Base-by-base conservation (phyloP, 2,113 vertebrate species). In the Oceanites oceanicus region DNA sequence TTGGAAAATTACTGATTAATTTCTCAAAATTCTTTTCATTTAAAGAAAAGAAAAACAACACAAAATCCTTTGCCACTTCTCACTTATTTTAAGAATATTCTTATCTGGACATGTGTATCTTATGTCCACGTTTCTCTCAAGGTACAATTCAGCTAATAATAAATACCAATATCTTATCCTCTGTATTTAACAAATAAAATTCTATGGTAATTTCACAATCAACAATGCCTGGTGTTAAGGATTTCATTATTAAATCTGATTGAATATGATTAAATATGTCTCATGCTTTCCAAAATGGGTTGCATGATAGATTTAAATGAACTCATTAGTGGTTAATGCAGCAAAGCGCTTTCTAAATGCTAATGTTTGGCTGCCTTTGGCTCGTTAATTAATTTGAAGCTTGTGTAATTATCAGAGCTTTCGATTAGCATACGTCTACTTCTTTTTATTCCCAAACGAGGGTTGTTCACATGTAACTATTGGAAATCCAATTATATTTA, bases 351-450 rank as follows among this genome's bases (percentile, higher is more conserved):
- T 98, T 98, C 98, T 98, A 98, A 98, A 98, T 97, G 98, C 97
- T 98, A 98, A 98, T 98, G 97, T 98, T 98, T 98, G 98, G 97
- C 98, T 98, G 98, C 97, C 97, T 98, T 98, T 98, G 98, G 98
- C 97, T 98, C 82, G 66, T 98, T 98, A 98, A 98, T 98, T 98
- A 98, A 98, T 98, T 97, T 98, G 98, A 98, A 98, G 98, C 98
- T 98, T 98, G 96, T 97, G 92, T 97, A 98, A 98, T 98, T 98
- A 98, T 97, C 87, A 95, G 97, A 96, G 93, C 92, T 97, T 98
- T 98, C 92, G 74, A 97, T 98, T 98, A 97, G 96, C 97, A 98
- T 97, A 97, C 76, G 18, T 97, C 96, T 97, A 88, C 94, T 93
- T 80, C 92, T 97, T 97, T 98, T 98, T 97, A 98, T 97, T 97